Evolutionary conservation across 2,113 vertebrate species (phyloP).

Genomic region (Cyphomyrus plagiostoma): DNA sequence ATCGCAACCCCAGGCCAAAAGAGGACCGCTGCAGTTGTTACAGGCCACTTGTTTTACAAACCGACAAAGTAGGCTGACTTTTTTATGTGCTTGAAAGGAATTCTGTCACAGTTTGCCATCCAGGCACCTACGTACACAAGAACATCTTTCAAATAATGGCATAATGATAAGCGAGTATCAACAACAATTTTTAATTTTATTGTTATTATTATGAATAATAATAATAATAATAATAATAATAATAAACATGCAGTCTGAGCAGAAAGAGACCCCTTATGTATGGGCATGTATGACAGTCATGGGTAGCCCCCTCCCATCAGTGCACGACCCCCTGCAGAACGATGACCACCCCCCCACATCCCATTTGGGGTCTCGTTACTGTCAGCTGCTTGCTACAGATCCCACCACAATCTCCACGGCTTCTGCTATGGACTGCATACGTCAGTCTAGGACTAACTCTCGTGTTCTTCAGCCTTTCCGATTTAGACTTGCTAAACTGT

Average conservation of each 20-base stretch:
- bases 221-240: background rate
- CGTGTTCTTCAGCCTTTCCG: background rate
- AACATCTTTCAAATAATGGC: background rate
- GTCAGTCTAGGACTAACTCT: background rate
- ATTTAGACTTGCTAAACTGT: background rate
- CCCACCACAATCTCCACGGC: background rate
- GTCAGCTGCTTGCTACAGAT: background rate
- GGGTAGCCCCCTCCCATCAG: background rate
- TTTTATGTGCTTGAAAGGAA: background rate
- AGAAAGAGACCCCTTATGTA: background rate
- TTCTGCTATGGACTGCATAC: background rate
- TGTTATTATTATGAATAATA: background rate
- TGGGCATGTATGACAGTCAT: background rate
- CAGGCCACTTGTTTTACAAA: background rate
- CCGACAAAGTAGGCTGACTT: background rate
- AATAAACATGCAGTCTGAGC: background rate
- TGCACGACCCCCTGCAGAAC: background rate
- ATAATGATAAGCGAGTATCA: background rate
- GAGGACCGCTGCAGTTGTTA: background rate
- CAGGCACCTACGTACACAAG: background rate
- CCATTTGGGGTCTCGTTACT: background rate
- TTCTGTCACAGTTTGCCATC: background rate
- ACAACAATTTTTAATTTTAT: background rate
- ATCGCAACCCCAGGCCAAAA: background rate
- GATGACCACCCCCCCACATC: background rate